These are phyloP conservation scores for Urechis unicinctus DNA, from an alignment of 2,888 invertebrate genomes.

Conservation along the genomic window DNA sequence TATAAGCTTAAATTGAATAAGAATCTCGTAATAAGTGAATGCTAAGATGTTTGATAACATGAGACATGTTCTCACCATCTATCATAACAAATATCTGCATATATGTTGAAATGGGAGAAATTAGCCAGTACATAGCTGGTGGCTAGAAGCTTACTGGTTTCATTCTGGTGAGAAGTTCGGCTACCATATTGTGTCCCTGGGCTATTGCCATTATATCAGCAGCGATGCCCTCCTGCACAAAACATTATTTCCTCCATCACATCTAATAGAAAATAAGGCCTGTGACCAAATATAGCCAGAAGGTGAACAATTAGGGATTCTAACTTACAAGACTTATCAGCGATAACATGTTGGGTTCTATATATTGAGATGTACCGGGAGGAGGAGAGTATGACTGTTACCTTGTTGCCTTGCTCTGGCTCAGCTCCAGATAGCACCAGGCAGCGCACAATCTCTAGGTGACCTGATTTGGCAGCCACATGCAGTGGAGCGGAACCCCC, in stretches of 20 bases:
- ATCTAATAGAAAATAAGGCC: neutral
- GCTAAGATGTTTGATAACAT: too few species aligned
- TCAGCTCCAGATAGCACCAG: conserved; percentile 67
- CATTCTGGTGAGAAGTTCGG: conserved; percentile 62
- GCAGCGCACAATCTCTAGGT: conserved; percentile 65
- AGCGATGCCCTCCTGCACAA: conserved; percentile 60
- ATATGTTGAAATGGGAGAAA: neutral
- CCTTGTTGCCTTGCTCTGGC: too few species aligned
- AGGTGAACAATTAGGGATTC: too few species aligned
- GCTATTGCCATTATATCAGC: conserved; percentile 73
- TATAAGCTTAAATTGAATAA: neutral
- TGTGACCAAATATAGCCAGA: neutral
- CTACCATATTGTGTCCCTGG: conserved; percentile 65
- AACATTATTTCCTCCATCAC: neutral
- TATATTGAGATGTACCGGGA: too few species aligned
- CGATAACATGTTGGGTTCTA: neutral
- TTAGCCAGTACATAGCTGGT: neutral
- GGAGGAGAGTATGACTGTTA: too few species aligned
- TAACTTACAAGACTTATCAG: neutral
- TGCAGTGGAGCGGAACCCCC: conserved; percentile 58
- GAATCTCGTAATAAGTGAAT: too few species aligned
- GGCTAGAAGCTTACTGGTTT: conserved; percentile 55
- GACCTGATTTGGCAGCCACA: conserved; percentile 66
- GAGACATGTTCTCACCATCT: too few species aligned
- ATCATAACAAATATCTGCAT: too few species aligned